Evolutionary conservation across 1,140 invertebrate species (phyloP).

Genomic region (Lasioglossum albipes): DNA sequence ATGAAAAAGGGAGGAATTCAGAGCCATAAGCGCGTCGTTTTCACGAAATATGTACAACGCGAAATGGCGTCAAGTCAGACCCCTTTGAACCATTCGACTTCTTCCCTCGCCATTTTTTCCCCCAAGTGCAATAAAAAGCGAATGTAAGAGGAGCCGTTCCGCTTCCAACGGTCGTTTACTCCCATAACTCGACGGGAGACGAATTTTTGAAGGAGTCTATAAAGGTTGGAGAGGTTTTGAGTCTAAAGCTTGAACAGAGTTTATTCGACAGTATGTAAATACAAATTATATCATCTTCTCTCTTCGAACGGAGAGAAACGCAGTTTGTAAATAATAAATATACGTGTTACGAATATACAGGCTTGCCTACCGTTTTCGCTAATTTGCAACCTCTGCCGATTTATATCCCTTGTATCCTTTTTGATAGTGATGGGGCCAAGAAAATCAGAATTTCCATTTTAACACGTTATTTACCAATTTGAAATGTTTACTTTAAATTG

Average conservation of each 20-base stretch:
- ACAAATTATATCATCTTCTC: constrained; percentile 46
- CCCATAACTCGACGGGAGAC: background rate
- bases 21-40: background rate
- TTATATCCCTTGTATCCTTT: background rate
- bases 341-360: constrained; percentile 27
- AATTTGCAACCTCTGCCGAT: background rate
- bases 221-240: background rate
- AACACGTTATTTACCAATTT: too few species aligned
- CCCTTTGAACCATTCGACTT: background rate
- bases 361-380: background rate
- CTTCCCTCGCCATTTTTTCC: background rate
- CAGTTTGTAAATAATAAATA: constrained; percentile 37
- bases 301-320: background rate
- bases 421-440: too few species aligned
- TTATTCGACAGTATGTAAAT: constrained; percentile 60
- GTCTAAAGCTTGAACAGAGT: too few species aligned
- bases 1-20: background rate
- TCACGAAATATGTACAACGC: background rate
- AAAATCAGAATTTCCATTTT: too few species aligned
- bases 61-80: background rate
- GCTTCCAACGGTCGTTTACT: background rate
- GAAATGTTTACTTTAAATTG: too few species aligned
- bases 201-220: background rate
- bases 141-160: background rate
- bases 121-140: background rate